Conservation (phyloP, 2,113 vertebrate genomes). For the Pangasianodon gigas region DNA sequence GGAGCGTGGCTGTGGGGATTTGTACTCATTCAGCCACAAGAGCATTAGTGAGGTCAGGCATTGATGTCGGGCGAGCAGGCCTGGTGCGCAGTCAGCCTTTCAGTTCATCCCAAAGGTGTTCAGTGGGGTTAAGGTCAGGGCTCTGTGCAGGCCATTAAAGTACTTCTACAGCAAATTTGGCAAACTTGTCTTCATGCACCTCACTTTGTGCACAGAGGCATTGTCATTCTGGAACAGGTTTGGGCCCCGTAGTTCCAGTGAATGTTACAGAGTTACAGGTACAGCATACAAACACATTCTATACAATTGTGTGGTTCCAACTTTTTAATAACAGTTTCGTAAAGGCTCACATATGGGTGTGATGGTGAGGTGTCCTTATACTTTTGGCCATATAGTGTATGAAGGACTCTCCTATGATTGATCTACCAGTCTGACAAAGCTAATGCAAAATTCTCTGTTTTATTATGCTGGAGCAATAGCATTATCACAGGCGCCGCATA, state of each 20-base stretch:
- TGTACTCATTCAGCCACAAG: neutral
- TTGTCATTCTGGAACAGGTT: neutral
- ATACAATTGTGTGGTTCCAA: neutral
- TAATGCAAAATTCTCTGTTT: neutral
- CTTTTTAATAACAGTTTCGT: neutral
- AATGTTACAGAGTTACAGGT: neutral
- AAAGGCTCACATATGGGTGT: neutral
- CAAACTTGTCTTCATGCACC: neutral
- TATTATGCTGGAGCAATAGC: neutral
- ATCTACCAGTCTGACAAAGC: neutral
- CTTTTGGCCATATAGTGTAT: neutral
- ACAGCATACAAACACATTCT: neutral
- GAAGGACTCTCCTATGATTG: neutral
- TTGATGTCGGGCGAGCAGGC: neutral
- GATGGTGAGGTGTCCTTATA: neutral
- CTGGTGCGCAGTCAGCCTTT: too few species aligned
- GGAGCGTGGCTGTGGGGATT: neutral
- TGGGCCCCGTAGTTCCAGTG: neutral
- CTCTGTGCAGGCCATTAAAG: neutral
- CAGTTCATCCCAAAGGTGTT: too few species aligned
- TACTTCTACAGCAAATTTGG: neutral
- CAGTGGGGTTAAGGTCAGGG: neutral
- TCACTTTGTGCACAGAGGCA: neutral
- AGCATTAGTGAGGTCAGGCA: neutral
- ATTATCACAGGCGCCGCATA: neutral